Base-by-base conservation (phyloP, 2,888 invertebrate species). In the Eudasyphora cyanicolor region DNA sequence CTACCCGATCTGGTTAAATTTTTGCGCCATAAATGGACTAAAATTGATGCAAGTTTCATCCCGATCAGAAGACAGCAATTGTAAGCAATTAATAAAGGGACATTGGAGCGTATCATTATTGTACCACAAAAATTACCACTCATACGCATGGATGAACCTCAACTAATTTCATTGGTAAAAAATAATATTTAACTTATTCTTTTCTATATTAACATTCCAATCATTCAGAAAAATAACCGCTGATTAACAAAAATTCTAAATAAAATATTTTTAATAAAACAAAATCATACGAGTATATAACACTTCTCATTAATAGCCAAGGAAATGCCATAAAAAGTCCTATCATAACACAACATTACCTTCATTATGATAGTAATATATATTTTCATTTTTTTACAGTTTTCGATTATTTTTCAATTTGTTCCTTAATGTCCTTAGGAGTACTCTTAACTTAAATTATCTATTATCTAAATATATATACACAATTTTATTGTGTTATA, bases 401-500 rank as follows among this genome's bases (percentile, higher is more conserved):
- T 10, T 21, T 51, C 8, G 49, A n/a, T 49, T 49, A 38, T 32
- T 32, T 32, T 32, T 8, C 5, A 6, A 32, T 6, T 38, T 38
- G 10, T 38, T 12, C 14, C 45, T n/a, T 45, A 45, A 45, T 45
- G 14, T n/a, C n/a, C n/a, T n/a, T n/a, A n/a, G n/a, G n/a, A n/a
- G n/a, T n/a, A n/a, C n/a, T n/a, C 45, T 1, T 45, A n/a, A 45
- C 45, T 45, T 45, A 45, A 45, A 45, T 45, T 45, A 45, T 45
- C 45, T n/a, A n/a, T n/a, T n/a, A n/a, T n/a, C n/a, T n/a, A n/a
- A n/a, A n/a, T n/a, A n/a, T 12, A 32, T 32, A 32, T 32, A 45
- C n/a, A 45, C 45, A 45, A 45, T 45, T 45, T 45, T 45, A 45
- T 51, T 51, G 51, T 21, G 51, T 51, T 51, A 24, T 51, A 51